Percentiles rank a stretch among this genome's conserved stretches.
phyloP scores from a whole-genome alignment of 2,113 vertebrate genomes.

The Halcyon malimbica region DNA sequence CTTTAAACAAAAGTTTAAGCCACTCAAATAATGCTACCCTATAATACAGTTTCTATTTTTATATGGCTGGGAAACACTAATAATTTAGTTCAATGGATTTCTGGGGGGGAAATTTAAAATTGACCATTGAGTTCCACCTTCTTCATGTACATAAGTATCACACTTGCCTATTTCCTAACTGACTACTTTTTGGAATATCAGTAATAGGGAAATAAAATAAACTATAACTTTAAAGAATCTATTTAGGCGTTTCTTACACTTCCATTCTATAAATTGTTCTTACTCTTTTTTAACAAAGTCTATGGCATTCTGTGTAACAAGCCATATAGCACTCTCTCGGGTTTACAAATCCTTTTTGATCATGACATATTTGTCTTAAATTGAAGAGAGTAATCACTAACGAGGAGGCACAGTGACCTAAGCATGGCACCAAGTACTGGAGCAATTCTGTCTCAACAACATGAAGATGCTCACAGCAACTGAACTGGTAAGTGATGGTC shows the following conservation, averaged over 20 bases:
- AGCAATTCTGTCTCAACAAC: conserved; percentile 13
- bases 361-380: neutral
- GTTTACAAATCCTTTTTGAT: neutral
- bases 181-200: neutral
- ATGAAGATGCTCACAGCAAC: neutral
- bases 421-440: neutral
- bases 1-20: neutral
- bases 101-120: neutral
- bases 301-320: neutral
- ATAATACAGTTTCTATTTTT: neutral
- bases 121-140: neutral
- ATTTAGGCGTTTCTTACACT: neutral
- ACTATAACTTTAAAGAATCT: neutral
- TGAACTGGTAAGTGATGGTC: conserved; percentile 30
- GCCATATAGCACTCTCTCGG: fast-evolving
- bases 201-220: neutral
- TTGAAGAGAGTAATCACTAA: neutral
- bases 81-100: neutral
- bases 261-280: neutral
- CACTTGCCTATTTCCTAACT: neutral
- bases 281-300: neutral
- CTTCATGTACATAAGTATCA: neutral
- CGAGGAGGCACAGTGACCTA: conserved; percentile 40
- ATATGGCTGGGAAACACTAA: neutral
- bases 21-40: neutral